phyloP scores from a whole-genome alignment of 2,797 vertebrate species.

The Urosaurus nigricauda region DNA sequence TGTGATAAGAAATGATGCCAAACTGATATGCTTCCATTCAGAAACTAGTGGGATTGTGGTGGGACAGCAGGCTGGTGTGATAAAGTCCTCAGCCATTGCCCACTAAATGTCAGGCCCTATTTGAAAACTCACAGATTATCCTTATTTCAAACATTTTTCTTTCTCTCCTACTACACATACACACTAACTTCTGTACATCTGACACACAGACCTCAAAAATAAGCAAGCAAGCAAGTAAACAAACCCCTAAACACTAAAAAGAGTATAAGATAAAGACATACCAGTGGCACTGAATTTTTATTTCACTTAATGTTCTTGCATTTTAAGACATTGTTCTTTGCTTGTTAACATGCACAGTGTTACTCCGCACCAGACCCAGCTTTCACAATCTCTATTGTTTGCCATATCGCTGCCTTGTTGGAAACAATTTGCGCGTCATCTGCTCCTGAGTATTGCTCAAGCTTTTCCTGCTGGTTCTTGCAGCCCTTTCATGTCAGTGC shows the following conservation, averaged over 20 bases:
- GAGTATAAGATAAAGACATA: background rate
- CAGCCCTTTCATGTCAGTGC: background rate
- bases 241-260: background rate
- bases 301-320: conserved; percentile 5
- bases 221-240: too few species aligned
- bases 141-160: background rate
- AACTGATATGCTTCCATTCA: too few species aligned
- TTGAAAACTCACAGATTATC: background rate
- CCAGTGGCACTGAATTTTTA: background rate
- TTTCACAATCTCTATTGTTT: conserved; percentile 30
- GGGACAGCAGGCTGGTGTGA: too few species aligned
- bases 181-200: background rate
- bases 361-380: background rate
- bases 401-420: conserved; percentile 24
- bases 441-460: conserved; percentile 37
- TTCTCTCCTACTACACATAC: too few species aligned
- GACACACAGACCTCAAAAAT: background rate
- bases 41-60: too few species aligned
- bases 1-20: too few species aligned
- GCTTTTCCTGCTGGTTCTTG: conserved; percentile 15
- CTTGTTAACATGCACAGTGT: conserved; percentile 16
- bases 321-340: conserved; percentile 10
- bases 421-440: conserved; percentile 33
- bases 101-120: too few species aligned
- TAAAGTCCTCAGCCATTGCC: background rate